Evolutionary conservation across 2,797 vertebrate species (phyloP).

Genomic region (Typhlichthys subterraneus): DNA sequence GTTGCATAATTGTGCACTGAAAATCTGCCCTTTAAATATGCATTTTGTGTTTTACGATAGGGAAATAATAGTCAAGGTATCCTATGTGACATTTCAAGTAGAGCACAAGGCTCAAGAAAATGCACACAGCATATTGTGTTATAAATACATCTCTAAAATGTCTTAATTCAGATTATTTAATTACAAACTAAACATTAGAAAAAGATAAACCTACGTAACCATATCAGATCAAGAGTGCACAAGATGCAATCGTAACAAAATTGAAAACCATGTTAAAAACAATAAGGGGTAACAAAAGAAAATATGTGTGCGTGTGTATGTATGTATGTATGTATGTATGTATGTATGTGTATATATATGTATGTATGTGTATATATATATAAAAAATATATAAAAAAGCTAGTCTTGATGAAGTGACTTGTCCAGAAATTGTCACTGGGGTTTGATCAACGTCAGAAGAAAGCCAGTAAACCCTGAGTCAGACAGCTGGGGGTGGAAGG

Average conservation of each 20-base stretch:
- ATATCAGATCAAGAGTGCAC: conserved; percentile 87
- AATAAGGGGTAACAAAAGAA: conserved; percentile 40
- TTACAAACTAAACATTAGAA: too few species aligned
- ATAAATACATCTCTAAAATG: too few species aligned
- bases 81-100: neutral
- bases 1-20: conserved; percentile 78
- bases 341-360: conserved; percentile 30
- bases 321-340: conserved; percentile 25
- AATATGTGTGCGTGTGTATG: conserved; percentile 14
- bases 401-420: conserved; percentile 80
- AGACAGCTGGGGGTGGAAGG: conserved; percentile 88
- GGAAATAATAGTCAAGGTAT: neutral
- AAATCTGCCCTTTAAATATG: conserved; percentile 55
- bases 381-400: conserved; percentile 48
- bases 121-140: too few species aligned
- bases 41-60: neutral
- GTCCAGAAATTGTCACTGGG: conserved; percentile 81
- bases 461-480: conserved; percentile 96
- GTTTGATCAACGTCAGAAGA: conserved; percentile 83
- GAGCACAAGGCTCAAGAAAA: too few species aligned
- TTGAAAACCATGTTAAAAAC: conserved; percentile 66
- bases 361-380: conserved; percentile 32
- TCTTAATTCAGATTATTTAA: too few species aligned
- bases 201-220: neutral
- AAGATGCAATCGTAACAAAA: conserved; percentile 81